Evolutionary conservation across 2,888 invertebrate genomes (phyloP), one percentile per base, ranked within the genome.

Genomic region (Drosophila pegasa): DNA sequence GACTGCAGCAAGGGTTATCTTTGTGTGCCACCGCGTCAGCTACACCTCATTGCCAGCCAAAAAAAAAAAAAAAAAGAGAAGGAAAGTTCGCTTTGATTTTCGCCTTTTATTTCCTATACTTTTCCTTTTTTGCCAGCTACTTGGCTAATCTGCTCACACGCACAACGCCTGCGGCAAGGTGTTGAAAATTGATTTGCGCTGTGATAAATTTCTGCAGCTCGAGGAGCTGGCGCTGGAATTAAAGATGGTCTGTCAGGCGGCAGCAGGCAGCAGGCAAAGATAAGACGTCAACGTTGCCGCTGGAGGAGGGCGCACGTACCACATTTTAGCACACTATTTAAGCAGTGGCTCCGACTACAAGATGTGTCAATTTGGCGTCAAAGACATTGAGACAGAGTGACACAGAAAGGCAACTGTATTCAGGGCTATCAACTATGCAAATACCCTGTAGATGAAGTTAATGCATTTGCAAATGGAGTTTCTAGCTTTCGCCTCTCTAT

Each of bases 321-420:
- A 61, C 81, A 75, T 81, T 82, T 82, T 84, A 82, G 84, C 82
- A 82, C 82, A 82, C 82, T 82, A 81, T 82, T 84, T 84, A 78
- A 67, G 65, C 65, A 66, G 71, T 47, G 63, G 56, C 27, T 7
- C 27, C 38, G 61, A 50, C 75, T 65, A 50, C 75, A 69, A 79
- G 80, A 84, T 84, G 84, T 81, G 82, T 84, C 81, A 84, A 82
- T 82, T 84, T 78, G 78, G 63, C 78, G 72, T 79, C 84, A 76
- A 78, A 67, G 63, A 60, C 77, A 70, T 75, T 81, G 78, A 67
- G 51, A 63, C 72, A 29, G 22, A 40, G 38, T 38, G 62, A 27
- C 71, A 72, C 27, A 55, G 33, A 14, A 33, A 43, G 31, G 9
- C 16, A 48, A 25, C 18, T 16, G n/a, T 1, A 8, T 18, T 27